Conservation (phyloP, 2,797 vertebrate species). For the Sparidentex hasta region DNA sequence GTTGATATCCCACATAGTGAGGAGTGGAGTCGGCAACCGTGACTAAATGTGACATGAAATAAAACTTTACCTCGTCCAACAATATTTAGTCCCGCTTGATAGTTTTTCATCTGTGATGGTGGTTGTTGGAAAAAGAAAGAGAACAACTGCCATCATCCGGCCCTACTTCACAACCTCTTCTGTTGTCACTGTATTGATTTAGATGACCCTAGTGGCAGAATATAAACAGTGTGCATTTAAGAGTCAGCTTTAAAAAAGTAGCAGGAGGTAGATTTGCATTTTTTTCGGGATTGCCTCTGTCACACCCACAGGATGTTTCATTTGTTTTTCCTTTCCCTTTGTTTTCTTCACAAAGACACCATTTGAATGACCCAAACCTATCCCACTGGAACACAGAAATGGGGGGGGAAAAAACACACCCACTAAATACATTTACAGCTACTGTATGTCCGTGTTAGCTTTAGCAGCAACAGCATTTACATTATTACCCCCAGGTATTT, state of each 20-base stretch:
- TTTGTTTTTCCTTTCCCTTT: background rate
- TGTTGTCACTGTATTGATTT: too few relatives aligned
- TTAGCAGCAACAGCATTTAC: constrained; percentile 49
- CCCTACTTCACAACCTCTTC: too few relatives aligned
- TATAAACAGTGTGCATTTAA: constrained; percentile 1
- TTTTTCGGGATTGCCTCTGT: background rate
- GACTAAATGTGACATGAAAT: too few relatives aligned
- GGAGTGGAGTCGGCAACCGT: too few relatives aligned
- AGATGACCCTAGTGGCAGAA: too few relatives aligned
- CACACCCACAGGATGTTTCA: constrained; percentile 13
- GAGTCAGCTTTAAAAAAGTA: background rate
- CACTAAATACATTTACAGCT: constrained; percentile 27
- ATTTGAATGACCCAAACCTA: constrained; percentile 29
- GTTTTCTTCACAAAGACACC: constrained; percentile 8
- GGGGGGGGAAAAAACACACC: constrained; percentile 27
- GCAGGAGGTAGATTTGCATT: constrained; percentile 31
- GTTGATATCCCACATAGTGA: too few relatives aligned
- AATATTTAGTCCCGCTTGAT: too few relatives aligned
- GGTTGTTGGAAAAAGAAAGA: too few relatives aligned
- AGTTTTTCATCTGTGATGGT: too few relatives aligned
- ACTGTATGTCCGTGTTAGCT: constrained; percentile 14
- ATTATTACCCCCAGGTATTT: constrained; percentile 53
- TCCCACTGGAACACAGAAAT: constrained; percentile 22
- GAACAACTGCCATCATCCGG: too few relatives aligned
- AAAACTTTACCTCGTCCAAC: too few relatives aligned